Conservation (phyloP, 2,888 invertebrate species). For the Pollenia angustigena region DNA sequence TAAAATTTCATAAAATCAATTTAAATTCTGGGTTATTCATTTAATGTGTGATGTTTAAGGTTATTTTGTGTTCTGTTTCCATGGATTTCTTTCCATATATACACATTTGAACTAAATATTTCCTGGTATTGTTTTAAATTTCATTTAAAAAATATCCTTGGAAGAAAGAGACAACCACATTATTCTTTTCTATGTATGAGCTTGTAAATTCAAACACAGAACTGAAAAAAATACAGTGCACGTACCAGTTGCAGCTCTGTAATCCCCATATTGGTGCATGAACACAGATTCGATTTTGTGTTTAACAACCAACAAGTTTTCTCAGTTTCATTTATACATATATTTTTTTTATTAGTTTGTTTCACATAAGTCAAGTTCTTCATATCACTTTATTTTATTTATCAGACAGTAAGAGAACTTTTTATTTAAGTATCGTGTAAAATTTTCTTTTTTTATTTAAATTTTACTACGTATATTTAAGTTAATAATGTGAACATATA, state of each 20-base stretch:
- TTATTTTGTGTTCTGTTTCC: not conserved
- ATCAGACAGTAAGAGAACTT: too few species aligned
- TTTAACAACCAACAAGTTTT: slow-evolving; percentile 28
- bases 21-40: not conserved
- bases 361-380: slow-evolving; percentile 8
- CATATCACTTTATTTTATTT: slow-evolving; percentile 13
- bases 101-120: not conserved
- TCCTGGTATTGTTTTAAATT: not conserved
- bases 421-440: too few species aligned
- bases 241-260: not conserved
- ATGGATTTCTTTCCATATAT: not conserved
- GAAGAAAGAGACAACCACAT: not conserved
- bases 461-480: too few species aligned
- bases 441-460: too few species aligned
- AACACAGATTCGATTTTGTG: slow-evolving; percentile 18
- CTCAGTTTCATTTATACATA: not conserved
- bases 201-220: too few species aligned
- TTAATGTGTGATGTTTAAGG: not conserved
- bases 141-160: not conserved
- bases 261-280: not conserved
- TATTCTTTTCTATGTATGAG: too few species aligned
- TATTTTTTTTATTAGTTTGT: not conserved
- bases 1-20: not conserved
- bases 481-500: too few species aligned
- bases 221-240: not conserved